Conservation (phyloP, 2,888 invertebrate species). For the Rhodophaea formosa region DNA sequence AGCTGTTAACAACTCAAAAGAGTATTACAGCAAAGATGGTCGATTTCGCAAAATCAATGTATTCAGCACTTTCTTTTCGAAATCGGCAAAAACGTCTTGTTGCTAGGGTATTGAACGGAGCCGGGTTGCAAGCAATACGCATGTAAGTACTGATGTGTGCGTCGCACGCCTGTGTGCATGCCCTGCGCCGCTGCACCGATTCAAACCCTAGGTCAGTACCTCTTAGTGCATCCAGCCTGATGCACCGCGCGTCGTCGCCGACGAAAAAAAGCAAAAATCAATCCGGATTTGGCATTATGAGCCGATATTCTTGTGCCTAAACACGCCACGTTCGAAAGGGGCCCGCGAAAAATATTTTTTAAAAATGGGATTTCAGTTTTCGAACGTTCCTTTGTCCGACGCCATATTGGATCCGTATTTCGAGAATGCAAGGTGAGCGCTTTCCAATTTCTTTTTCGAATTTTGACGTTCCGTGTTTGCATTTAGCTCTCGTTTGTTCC, state of each 20-base stretch:
- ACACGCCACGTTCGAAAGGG: background rate
- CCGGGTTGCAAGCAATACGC: constrained; percentile 10
- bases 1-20: background rate
- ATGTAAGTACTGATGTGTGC: constrained; percentile 28
- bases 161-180: constrained; percentile 33
- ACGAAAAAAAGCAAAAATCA: constrained; percentile 33
- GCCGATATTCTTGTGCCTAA: constrained; percentile 6
- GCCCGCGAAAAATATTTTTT: background rate
- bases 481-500: background rate
- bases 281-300: constrained; percentile 6
- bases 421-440: constrained; percentile 30
- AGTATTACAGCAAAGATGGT: background rate
- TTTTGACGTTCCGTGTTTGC: constrained; percentile 14
- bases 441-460: constrained; percentile 30
- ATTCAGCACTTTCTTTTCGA: constrained; percentile 25
- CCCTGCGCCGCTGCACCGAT: constrained; percentile 44
- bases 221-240: constrained; percentile 42
- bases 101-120: constrained; percentile 27
- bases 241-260: constrained; percentile 36
- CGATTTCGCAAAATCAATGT: constrained; percentile 14
- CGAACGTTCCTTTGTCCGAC: constrained; percentile 28
- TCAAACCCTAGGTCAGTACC: constrained; percentile 51
- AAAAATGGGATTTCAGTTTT: constrained; percentile 29
- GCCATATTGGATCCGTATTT: constrained; percentile 31
- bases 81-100: constrained; percentile 21